These are phyloP conservation scores for Empidonax alnorum DNA, from an alignment of 2,113 vertebrate species.

Conservation along the genomic window DNA sequence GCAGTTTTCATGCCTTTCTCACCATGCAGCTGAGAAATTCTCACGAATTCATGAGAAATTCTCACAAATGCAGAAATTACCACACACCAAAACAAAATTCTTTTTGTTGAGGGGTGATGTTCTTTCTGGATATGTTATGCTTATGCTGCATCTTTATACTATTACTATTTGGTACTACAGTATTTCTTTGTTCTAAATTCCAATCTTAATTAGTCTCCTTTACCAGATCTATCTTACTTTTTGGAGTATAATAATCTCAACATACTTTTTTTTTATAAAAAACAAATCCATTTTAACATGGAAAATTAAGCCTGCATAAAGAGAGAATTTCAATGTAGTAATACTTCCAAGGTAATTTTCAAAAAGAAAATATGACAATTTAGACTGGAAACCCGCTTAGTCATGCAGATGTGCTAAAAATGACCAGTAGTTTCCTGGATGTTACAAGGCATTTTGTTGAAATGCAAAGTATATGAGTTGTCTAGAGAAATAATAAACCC, in stretches of 20 bases:
- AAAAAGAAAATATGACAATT: background rate
- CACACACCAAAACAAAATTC: background rate
- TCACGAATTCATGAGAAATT: too few relatives aligned
- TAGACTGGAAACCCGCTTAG: background rate
- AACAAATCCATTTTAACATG: background rate
- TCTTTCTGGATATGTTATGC: background rate
- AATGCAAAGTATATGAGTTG: background rate
- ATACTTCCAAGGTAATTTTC: background rate
- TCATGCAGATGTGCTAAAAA: background rate
- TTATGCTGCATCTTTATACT: background rate
- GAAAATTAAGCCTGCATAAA: background rate
- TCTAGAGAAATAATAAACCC: background rate
- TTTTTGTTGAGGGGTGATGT: background rate
- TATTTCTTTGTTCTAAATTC: background rate
- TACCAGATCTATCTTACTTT: background rate
- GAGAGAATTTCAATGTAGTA: background rate
- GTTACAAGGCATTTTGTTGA: background rate
- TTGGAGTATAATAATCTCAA: background rate
- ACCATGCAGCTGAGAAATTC: too few relatives aligned
- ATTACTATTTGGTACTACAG: background rate
- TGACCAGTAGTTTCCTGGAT: background rate
- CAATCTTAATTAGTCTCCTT: background rate
- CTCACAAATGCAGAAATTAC: background rate
- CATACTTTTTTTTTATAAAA: background rate
- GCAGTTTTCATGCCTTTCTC: background rate